phyloP scores from a whole-genome alignment of 2,797 vertebrate species.

The Rhyacichthys aspro region DNA sequence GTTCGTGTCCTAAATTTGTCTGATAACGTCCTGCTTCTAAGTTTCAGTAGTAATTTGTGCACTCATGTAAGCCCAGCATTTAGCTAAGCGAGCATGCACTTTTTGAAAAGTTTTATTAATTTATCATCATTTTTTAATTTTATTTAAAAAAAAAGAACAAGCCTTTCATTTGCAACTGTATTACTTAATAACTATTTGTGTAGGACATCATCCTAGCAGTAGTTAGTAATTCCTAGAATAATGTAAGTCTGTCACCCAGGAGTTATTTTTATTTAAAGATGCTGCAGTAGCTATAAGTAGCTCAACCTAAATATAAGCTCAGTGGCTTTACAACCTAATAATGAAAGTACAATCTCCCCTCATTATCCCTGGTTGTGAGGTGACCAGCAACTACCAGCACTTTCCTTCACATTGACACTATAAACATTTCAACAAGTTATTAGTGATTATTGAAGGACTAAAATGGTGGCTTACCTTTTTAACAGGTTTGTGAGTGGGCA shows the following conservation, averaged over 20 bases:
- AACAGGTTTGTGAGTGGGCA: slow-evolving; percentile 78
- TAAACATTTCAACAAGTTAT: not conserved
- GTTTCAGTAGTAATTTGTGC: too few species aligned
- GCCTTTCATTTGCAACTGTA: too few species aligned
- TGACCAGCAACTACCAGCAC: too few species aligned
- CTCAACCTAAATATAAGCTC: not conserved
- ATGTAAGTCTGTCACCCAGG: not conserved
- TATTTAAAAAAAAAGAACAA: too few species aligned
- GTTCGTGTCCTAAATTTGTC: too few species aligned
- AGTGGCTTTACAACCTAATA: not conserved
- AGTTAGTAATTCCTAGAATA: not conserved
- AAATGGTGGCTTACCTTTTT: slow-evolving; percentile 72
- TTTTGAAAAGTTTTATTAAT: too few species aligned
- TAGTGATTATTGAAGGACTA: not conserved
- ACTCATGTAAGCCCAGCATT: too few species aligned
- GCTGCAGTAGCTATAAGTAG: not conserved
- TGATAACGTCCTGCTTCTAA: too few species aligned
- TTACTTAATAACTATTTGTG: too few species aligned
- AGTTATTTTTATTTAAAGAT: slow-evolving; percentile 8
- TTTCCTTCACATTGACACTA: too few species aligned
- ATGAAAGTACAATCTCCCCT: not conserved
- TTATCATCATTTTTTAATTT: too few species aligned
- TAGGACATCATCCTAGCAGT: not conserved
- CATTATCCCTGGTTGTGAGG: not conserved
- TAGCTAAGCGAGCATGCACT: too few species aligned